phyloP scores from a whole-genome alignment of 23 tunicate species.

The Botrylloides violaceus region DNA sequence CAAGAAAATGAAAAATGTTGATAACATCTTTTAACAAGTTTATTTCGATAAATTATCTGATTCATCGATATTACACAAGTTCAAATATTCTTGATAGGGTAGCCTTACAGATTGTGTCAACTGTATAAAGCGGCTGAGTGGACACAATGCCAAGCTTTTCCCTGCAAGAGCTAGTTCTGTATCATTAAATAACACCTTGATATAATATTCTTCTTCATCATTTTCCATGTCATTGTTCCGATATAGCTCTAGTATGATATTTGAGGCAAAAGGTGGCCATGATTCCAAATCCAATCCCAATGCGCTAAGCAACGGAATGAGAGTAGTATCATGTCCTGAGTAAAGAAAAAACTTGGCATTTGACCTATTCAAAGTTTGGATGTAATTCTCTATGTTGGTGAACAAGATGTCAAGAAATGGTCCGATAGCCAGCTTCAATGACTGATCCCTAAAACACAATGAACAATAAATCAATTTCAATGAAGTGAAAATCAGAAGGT shows the following conservation, averaged over 20 bases:
- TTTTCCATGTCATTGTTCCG: background rate
- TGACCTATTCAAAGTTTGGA: background rate
- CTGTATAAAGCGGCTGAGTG: slow-evolving; percentile 3
- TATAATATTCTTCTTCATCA: slow-evolving; percentile 25
- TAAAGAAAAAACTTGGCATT: slow-evolving; percentile 32
- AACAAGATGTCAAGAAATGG: slow-evolving; percentile 37
- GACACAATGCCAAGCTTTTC: slow-evolving; percentile 28
- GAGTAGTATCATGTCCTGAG: slow-evolving; percentile 78
- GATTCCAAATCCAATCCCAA: slow-evolving; percentile 17
- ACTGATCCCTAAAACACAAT: background rate
- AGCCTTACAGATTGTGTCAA: background rate
- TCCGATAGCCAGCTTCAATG: slow-evolving; percentile 29
- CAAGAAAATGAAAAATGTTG: too few species aligned
- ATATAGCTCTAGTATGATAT: slow-evolving; percentile 49
- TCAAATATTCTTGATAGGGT: background rate
- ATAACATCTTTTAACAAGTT: too few species aligned
- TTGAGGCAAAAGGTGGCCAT: slow-evolving; percentile 74
- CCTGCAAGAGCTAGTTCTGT: slow-evolving; percentile 28
- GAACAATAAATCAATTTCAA: too few species aligned
- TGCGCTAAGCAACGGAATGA: slow-evolving; percentile 59
- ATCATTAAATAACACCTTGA: slow-evolving; percentile 33
- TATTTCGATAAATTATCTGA: too few species aligned
- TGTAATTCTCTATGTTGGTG: slow-evolving; percentile 24
- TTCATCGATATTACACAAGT: too few species aligned
- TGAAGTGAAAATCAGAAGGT: too few species aligned